Evolutionary conservation across 1,140 invertebrate species (phyloP).

Genomic region (Megathymus violae): DNA sequence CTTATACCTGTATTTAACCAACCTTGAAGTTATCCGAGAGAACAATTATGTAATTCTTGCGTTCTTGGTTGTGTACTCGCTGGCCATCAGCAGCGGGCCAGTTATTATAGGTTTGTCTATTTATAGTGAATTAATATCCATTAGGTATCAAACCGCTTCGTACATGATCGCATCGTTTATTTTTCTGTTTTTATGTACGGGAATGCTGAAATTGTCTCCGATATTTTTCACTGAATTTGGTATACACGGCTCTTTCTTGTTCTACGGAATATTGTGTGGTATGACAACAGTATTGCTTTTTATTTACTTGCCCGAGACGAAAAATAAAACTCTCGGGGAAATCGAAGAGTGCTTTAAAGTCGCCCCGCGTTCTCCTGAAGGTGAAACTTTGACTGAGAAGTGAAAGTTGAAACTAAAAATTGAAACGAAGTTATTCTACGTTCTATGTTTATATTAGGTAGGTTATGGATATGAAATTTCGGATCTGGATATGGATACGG

Average conservation of each 20-base stretch:
- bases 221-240: conserved; percentile 37
- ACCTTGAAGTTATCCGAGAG: too few species aligned
- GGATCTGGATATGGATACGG: too few species aligned
- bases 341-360: conserved; percentile 40
- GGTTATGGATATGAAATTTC: too few species aligned
- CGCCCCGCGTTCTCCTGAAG: not conserved
- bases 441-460: too few species aligned
- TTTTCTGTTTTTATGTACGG: conserved; percentile 15
- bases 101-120: conserved; percentile 39
- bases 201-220: conserved; percentile 41
- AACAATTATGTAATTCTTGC: too few species aligned
- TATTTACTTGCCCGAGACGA: conserved; percentile 49
- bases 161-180: conserved; percentile 32
- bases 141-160: conserved; percentile 39
- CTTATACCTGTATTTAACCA: not conserved
- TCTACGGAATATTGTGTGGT: conserved; percentile 35
- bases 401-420: not conserved
- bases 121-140: conserved; percentile 45
- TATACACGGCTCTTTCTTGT: conserved; percentile 41
- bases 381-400: not conserved
- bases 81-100: conserved; percentile 47
- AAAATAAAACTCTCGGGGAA: conserved; percentile 49
- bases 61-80: not conserved
- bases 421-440: too few species aligned
- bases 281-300: conserved; percentile 36